These are phyloP conservation scores for Chrysotoxum bicinctum DNA, from an alignment of 2,888 invertebrate genomes.

Conservation along the genomic window DNA sequence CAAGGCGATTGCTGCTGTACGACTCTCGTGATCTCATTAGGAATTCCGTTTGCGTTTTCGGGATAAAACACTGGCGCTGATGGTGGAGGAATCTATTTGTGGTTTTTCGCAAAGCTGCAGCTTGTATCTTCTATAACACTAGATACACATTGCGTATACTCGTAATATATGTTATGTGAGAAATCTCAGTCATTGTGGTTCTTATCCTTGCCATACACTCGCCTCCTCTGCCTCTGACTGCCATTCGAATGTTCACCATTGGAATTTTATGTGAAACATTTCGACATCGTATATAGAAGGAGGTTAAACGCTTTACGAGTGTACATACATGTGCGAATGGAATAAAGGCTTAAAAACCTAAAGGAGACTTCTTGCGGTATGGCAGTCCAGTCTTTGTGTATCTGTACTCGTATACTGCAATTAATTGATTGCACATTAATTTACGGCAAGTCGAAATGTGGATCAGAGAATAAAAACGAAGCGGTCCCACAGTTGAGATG, in stretches of 20 bases:
- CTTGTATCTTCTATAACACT: too few relatives aligned
- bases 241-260: slow-evolving; percentile 5
- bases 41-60: slow-evolving; percentile 67
- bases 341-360: not conserved
- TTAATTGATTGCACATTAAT: slow-evolving; percentile 71
- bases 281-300: not conserved
- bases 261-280: slow-evolving; percentile 39
- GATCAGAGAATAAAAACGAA: slow-evolving; percentile 32
- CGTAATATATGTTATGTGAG: slow-evolving; percentile 28
- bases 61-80: slow-evolving; percentile 52
- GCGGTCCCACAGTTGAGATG: slow-evolving; percentile 50
- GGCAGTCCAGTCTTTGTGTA: slow-evolving; percentile 34
- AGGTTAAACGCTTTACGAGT: slow-evolving; percentile 56
- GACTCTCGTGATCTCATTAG: slow-evolving; percentile 54
- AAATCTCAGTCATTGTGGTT: slow-evolving; percentile 62
- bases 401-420: slow-evolving; percentile 47
- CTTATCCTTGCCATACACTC: slow-evolving; percentile 49
- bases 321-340: slow-evolving; percentile 11
- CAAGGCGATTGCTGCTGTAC: slow-evolving; percentile 15
- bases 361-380: slow-evolving; percentile 33
- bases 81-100: slow-evolving; percentile 62
- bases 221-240: not conserved
- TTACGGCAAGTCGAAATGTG: slow-evolving; percentile 56
- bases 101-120: not conserved
- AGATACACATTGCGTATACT: slow-evolving; percentile 3